Conservation (phyloP, 2,113 vertebrate genomes). For the Pelecanoides urinatrix region DNA sequence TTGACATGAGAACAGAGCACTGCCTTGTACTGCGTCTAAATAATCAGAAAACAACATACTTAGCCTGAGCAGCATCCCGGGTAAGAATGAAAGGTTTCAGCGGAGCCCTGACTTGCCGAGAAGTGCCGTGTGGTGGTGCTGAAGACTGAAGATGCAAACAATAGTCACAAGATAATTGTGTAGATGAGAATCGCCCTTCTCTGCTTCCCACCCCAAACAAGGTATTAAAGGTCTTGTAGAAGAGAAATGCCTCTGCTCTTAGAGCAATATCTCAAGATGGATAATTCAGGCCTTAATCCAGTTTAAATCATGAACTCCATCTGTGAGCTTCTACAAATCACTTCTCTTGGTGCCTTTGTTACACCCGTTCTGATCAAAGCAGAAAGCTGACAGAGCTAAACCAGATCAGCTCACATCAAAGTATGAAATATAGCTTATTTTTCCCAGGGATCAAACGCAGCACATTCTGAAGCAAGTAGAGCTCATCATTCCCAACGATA, state of each 20-base stretch:
- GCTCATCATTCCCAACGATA: rapidly evolving
- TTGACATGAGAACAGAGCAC: not conserved
- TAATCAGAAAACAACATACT: slow-evolving; percentile 57
- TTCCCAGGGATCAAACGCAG: not conserved
- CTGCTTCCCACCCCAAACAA: not conserved
- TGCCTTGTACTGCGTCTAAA: not conserved
- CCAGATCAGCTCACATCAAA: not conserved
- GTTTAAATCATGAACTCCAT: not conserved
- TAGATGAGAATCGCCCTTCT: not conserved
- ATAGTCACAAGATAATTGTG: not conserved
- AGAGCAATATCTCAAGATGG: not conserved
- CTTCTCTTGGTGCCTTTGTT: not conserved
- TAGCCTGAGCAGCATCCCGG: slow-evolving; percentile 84
- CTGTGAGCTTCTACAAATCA: not conserved
- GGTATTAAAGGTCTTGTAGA: not conserved
- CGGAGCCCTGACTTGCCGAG: slow-evolving; percentile 62
- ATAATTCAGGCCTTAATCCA: not conserved
- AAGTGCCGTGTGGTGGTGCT: slow-evolving; percentile 25
- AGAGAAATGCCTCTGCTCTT: not conserved
- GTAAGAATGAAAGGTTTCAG: slow-evolving; percentile 92
- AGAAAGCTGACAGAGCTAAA: not conserved
- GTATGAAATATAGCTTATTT: not conserved
- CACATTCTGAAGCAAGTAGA: not conserved
- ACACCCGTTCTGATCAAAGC: not conserved
- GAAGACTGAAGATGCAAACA: slow-evolving; percentile 58